Conservation (phyloP, 2,888 invertebrate genomes). For the Pseudococcus longispinus region DNA sequence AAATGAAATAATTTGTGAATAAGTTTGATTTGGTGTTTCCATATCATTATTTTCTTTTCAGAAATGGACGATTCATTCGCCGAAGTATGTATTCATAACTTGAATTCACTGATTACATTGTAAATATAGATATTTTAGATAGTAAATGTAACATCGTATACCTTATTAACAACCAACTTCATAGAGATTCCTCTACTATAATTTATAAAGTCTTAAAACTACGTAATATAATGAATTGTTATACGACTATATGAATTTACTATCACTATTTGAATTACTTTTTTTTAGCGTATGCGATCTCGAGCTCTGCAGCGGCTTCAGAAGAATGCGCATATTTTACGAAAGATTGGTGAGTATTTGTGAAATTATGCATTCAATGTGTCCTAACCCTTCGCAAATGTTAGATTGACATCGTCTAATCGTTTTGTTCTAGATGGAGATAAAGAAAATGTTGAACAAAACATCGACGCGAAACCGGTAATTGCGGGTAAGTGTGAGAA, state of each 20-base stretch:
- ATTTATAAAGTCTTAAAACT: too few species aligned
- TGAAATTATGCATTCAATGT: neutral
- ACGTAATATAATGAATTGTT: neutral
- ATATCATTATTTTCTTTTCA: neutral
- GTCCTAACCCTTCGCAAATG: neutral
- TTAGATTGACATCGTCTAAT: neutral
- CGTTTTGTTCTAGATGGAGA: neutral
- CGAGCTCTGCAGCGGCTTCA: slow-evolving; percentile 46
- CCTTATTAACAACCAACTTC: neutral
- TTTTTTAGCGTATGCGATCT: slow-evolving; percentile 48
- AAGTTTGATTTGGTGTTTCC: neutral
- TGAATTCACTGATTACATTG: neutral
- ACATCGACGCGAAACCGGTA: slow-evolving; percentile 20
- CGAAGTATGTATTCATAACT: slow-evolving; percentile 31
- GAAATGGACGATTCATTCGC: slow-evolving; percentile 42
- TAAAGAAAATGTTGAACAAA: slow-evolving; percentile 45
- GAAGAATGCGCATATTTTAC: slow-evolving; percentile 48
- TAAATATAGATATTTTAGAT: neutral
- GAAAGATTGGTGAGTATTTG: neutral
- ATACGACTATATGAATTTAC: neutral
- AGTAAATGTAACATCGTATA: neutral
- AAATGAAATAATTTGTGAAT: neutral
- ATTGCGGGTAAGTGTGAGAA: slow-evolving; percentile 28
- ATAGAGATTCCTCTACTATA: neutral
- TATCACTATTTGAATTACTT: neutral